Evolutionary conservation across 2,113 vertebrate species (phyloP).

Genomic region (Muntiacus muntjak): DNA sequence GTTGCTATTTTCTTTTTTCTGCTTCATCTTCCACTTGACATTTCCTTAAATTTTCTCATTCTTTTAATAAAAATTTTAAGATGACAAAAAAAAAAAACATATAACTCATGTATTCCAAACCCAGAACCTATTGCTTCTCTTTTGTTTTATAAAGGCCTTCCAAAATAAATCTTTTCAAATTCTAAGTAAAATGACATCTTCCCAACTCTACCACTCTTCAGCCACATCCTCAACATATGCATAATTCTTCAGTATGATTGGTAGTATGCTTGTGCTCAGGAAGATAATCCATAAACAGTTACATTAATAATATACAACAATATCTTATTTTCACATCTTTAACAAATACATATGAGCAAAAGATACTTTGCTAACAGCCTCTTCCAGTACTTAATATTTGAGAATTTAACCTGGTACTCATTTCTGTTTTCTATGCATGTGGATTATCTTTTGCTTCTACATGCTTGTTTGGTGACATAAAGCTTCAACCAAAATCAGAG

Average conservation of each 20-base stretch:
- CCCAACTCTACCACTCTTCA: neutral
- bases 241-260: neutral
- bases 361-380: neutral
- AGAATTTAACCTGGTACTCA: neutral
- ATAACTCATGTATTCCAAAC: neutral
- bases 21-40: neutral
- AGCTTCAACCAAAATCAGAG: neutral
- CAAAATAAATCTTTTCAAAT: neutral
- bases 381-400: neutral
- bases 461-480: neutral
- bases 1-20: neutral
- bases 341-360: neutral
- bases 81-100: neutral
- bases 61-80: neutral
- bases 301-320: neutral
- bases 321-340: neutral
- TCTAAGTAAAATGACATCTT: neutral
- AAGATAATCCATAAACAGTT: neutral
- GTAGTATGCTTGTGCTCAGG: neutral
- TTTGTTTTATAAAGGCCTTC: neutral
- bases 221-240: neutral
- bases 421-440: neutral
- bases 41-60: neutral
- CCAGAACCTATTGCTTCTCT: neutral
- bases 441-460: neutral